Evolutionary conservation across 2,113 vertebrate species (phyloP).

Genomic region (Thamnophis sirtalis): DNA sequence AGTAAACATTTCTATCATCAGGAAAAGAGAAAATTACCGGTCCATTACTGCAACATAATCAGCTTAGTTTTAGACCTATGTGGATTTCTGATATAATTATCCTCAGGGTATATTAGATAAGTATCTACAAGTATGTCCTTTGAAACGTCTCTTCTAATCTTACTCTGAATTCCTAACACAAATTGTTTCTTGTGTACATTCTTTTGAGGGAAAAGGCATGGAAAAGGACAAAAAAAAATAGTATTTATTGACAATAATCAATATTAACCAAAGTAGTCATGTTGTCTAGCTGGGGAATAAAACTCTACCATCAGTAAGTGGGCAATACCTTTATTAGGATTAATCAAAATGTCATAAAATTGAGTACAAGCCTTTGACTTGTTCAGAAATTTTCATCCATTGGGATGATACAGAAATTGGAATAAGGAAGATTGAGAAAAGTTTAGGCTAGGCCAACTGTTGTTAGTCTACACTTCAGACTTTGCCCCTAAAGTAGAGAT

Average conservation of each 20-base stretch:
- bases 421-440: neutral
- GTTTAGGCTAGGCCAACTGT: neutral
- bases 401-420: neutral
- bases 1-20: slow-evolving; percentile 45
- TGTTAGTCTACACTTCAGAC: neutral
- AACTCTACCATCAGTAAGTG: neutral
- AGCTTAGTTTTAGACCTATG: slow-evolving; percentile 49
- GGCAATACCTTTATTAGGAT: neutral
- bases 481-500: neutral
- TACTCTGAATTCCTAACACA: slow-evolving; percentile 53
- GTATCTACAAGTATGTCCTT: slow-evolving; percentile 52
- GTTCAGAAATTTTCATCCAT: neutral
- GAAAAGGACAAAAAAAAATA: neutral
- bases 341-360: neutral
- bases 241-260: slow-evolving; percentile 15
- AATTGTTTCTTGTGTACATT: slow-evolving; percentile 44
- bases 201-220: slow-evolving; percentile 7
- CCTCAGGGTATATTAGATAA: slow-evolving; percentile 61
- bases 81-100: slow-evolving; percentile 58
- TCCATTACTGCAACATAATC: slow-evolving; percentile 52
- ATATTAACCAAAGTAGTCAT: neutral
- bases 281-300: neutral
- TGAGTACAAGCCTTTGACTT: neutral
- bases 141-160: slow-evolving; percentile 55
- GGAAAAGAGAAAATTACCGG: slow-evolving; percentile 53